Evolutionary conservation across 2,113 vertebrate genomes (phyloP), one percentile per base, ranked within the genome.

Genomic region (Phodopus roborovskii): DNA sequence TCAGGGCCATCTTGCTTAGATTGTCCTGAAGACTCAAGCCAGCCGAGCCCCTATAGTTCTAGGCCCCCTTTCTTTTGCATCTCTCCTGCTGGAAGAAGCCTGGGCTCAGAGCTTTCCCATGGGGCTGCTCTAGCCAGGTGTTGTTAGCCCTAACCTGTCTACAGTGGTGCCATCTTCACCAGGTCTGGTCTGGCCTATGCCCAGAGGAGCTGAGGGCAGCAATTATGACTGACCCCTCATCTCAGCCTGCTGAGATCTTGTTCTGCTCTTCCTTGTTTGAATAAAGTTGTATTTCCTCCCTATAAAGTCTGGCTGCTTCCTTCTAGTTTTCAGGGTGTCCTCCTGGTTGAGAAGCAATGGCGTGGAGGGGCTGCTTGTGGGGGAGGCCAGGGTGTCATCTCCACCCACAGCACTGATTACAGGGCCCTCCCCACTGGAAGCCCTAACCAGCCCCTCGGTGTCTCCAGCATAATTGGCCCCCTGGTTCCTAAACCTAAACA

Each of bases 401-500:
- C 92, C 77, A 68, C 84, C 94, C 90, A 30, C 74, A 68, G 48
- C 4, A 6, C 81, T 98, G 95, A 98, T 98, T 93, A 97, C 77
- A 97, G 94, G 71, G 84, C 88, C 79, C 20, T 88, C 64, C 77
- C 79, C 58, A 4, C 64, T 2, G n/a, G 33, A 42, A 22, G 58
- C 9, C 91, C 7, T 12, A 28, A 24, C 28, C 19, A 48, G 64
- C 48, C 58, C 90, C 74, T 92, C 83, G 0, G 45, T 88, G 97
- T 73, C 95, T 96, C 97, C 97, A 94, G 79, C 42, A 48, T 97
- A 97, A 97, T 97, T 90, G 97, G 89, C 64, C 84, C 96, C 83
- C 91, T 95, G 84, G 86, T 60, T 81, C 74, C 95, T 62, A 96
- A 96, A 97, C 36, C 95, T 79, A 97, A 97, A 97, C 95, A 97